Evolutionary conservation across 2,797 vertebrate species (phyloP), one percentile per base, ranked within the genome.

Genomic region (Epinephelus awoara): DNA sequence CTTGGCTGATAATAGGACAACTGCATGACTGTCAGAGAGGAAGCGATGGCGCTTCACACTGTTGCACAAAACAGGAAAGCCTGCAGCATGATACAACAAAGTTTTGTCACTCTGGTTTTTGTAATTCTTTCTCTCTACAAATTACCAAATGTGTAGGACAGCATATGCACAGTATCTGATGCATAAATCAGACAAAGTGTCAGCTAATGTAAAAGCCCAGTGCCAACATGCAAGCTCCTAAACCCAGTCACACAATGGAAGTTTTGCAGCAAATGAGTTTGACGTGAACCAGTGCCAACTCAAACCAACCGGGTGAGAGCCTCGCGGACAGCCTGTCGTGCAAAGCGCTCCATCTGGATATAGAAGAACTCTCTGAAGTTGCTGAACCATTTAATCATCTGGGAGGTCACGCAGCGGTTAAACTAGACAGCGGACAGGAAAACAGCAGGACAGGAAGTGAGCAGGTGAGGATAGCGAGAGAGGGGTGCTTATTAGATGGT

Each of bases 291-390:
- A 17, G 57, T 25, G 80, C 66, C 67, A 79, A 66, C 6, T 49
- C 49, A 77, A 85, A 91, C 90, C 54, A 3, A 94, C 93, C 92
- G 86, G n/a, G 87, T 90, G 68, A 95, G 90, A 29, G 94, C 92
- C 80, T 96, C 96, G 25, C 95, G 94, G 80, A 94, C 94, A 15
- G 94, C 96, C 91, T 96, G 96, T 1, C 96, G 94, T 6, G 95
- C 96, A 59, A 96, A 96, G 27, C 95, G 94, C 85, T 96, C 96
- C 95, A 96, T 96, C 92, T 96, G 96, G 93, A 96, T 96, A 91
- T 96, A 96, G 94, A 96, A 96, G 94, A 96, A 96, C 93, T 96
- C 96, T 79, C 96, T 92, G 94, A 96, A 96, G 93, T 96, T 96
- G 70, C 96, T 96, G 93, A 96, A 96, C 96, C 96, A 96, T 90